Percentiles rank a stretch among this genome's conserved stretches.
phyloP scores from a whole-genome alignment of 2,888 invertebrate genomes.

The Dasypogon diadema region DNA sequence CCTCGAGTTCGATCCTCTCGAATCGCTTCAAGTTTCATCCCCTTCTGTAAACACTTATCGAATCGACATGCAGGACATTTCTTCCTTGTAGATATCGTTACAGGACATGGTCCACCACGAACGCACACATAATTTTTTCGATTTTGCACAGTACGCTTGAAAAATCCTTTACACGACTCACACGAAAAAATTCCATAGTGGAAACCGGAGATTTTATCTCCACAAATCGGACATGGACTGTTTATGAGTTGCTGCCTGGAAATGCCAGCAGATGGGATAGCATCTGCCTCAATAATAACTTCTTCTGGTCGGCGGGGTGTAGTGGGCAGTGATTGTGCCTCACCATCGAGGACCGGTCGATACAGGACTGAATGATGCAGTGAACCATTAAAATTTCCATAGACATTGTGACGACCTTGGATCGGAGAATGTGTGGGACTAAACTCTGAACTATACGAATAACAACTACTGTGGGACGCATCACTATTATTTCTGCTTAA shows the following conservation, averaged over 20 bases:
- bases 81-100: constrained; percentile 92
- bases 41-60: constrained; percentile 93
- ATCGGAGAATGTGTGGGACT: constrained; percentile 91
- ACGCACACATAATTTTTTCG: constrained; percentile 96
- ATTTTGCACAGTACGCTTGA: constrained; percentile 98
- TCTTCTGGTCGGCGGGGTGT: constrained; percentile 64
- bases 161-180: constrained; percentile 98
- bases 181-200: constrained; percentile 99
- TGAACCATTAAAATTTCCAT: constrained; percentile 63
- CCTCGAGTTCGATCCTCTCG: constrained; percentile 95
- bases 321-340: constrained; percentile 55
- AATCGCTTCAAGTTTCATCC: constrained; percentile 98
- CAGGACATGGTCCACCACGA: constrained; percentile 90
- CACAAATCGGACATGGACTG: constrained; percentile 95
- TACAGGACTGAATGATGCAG: constrained; percentile 72
- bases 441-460: constrained; percentile 86
- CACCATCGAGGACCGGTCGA: constrained; percentile 70
- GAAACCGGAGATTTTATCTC: constrained; percentile 95
- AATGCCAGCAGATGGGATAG: constrained; percentile 77
- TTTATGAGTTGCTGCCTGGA: constrained; percentile 90
- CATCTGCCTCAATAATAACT: constrained; percentile 61
- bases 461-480: constrained; percentile 90
- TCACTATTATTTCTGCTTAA: constrained; percentile 91
- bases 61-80: constrained; percentile 98
- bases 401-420: constrained; percentile 74